Percentiles rank a stretch among this genome's conserved stretches.
phyloP scores from a whole-genome alignment of 2,113 vertebrate genomes.

The Ctenomys sociabilis region DNA sequence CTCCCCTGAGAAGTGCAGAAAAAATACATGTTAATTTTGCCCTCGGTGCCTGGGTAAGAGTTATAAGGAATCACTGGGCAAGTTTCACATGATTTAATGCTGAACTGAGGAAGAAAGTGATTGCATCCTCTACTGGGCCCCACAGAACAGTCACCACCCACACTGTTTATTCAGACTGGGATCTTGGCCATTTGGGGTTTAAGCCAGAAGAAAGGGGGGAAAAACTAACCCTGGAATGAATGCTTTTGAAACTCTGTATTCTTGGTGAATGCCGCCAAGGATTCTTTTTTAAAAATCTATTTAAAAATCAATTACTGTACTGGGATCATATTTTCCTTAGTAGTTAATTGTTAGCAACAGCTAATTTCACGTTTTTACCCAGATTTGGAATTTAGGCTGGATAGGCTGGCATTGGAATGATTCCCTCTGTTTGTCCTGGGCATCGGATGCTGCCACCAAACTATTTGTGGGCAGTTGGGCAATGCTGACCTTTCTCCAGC shows the following conservation, averaged over 20 bases:
- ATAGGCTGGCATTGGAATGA: background rate
- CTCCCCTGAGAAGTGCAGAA: conserved; percentile 75
- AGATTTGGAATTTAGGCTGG: background rate
- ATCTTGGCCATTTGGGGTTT: conserved; percentile 90
- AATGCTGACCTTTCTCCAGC: conserved; percentile 68
- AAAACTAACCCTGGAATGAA: conserved; percentile 82
- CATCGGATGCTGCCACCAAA: conserved; percentile 64
- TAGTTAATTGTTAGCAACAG: conserved; percentile 73
- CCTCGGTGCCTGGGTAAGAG: conserved; percentile 77
- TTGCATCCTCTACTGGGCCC: conserved; percentile 90
- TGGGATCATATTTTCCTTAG: conserved; percentile 81
- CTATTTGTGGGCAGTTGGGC: conserved; percentile 72
- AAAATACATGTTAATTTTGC: conserved; percentile 73
- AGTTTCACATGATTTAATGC: conserved; percentile 89
- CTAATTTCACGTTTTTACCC: conserved; percentile 67
- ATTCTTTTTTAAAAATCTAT: conserved; percentile 77
- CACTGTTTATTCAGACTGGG: conserved; percentile 92
- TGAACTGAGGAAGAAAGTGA: conserved; percentile 87
- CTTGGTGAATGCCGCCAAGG: conserved; percentile 81
- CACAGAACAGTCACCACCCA: conserved; percentile 92
- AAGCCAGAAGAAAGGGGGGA: conserved; percentile 86
- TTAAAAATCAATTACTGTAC: conserved; percentile 80
- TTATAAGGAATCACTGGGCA: conserved; percentile 81
- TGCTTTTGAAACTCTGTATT: conserved; percentile 86
- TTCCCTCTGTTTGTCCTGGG: conserved; percentile 11